Evolutionary conservation across 92 coral and sea anemone genomes (phyloP).

Genomic region (Galaxea fascicularis): DNA sequence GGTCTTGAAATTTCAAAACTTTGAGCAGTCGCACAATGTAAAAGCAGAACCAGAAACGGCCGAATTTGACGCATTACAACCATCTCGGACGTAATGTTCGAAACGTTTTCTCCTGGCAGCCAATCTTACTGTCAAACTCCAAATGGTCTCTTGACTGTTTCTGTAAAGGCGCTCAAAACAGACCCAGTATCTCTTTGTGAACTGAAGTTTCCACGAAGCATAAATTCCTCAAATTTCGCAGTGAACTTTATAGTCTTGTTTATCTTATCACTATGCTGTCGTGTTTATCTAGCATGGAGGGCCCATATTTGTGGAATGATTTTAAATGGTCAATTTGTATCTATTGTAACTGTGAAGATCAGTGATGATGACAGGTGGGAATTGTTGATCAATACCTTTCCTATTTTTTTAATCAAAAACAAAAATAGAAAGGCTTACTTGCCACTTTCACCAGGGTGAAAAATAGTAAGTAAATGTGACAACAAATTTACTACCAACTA

Average conservation of each 20-base stretch:
- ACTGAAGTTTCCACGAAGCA: background rate
- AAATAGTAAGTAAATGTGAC: background rate
- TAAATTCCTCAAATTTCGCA: background rate
- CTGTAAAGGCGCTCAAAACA: too few relatives aligned
- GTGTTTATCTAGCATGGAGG: background rate
- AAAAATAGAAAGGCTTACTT: background rate
- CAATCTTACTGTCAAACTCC: too few relatives aligned
- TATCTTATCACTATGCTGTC: background rate
- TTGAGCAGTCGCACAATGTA: background rate
- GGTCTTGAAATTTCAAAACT: background rate
- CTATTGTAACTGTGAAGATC: background rate
- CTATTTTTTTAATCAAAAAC: background rate
- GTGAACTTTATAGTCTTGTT: background rate
- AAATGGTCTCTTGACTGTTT: background rate
- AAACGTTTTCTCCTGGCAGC: background rate
- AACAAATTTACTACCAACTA: too few relatives aligned
- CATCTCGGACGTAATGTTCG: background rate
- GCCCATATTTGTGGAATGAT: background rate
- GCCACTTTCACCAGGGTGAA: background rate
- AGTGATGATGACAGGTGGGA: background rate
- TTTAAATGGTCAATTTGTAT: background rate
- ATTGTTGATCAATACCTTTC: background rate
- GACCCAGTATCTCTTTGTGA: background rate
- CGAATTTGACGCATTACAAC: too few relatives aligned
- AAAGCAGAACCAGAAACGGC: background rate